phyloP scores from a whole-genome alignment of 2,888 invertebrate species.

The Alviniconcha strummeri region DNA sequence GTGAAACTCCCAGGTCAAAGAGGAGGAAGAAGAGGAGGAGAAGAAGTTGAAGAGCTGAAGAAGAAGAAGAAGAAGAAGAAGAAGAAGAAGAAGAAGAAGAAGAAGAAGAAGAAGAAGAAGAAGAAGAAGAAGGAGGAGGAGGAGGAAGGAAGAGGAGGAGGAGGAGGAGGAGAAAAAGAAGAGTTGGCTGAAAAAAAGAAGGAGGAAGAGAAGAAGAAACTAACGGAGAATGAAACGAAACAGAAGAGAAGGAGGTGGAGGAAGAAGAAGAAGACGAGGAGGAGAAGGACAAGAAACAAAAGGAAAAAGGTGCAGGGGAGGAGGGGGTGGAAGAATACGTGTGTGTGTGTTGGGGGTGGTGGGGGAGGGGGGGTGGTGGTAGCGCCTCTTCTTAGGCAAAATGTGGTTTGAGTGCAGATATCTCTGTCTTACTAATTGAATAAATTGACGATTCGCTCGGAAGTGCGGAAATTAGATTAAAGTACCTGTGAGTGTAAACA shows the following conservation, averaged over 20 bases:
- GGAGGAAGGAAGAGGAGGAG: background rate
- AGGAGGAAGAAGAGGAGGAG: background rate
- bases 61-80: background rate
- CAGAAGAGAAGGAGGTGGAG: background rate
- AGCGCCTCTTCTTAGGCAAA: too few species aligned
- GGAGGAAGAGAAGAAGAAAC: background rate
- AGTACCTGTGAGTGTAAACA: too few species aligned
- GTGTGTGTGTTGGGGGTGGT: too few species aligned
- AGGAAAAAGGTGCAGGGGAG: background rate
- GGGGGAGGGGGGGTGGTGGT: background rate
- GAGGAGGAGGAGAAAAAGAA: background rate
- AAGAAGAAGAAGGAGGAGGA: background rate
- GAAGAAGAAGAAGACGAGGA: background rate
- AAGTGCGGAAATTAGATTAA: too few species aligned
- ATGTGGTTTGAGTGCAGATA: too few species aligned
- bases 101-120: background rate
- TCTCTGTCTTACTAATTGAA: too few species aligned
- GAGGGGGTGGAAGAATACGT: background rate
- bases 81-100: background rate
- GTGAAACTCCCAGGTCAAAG: background rate
- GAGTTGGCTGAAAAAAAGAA: background rate
- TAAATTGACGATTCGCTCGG: too few species aligned
- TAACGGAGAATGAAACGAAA: background rate
- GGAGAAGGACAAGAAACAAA: background rate
- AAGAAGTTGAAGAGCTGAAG: background rate